These are phyloP conservation scores for Craterocephalus amniculus DNA, from an alignment of 2,797 vertebrate species.

Conservation along the genomic window DNA sequence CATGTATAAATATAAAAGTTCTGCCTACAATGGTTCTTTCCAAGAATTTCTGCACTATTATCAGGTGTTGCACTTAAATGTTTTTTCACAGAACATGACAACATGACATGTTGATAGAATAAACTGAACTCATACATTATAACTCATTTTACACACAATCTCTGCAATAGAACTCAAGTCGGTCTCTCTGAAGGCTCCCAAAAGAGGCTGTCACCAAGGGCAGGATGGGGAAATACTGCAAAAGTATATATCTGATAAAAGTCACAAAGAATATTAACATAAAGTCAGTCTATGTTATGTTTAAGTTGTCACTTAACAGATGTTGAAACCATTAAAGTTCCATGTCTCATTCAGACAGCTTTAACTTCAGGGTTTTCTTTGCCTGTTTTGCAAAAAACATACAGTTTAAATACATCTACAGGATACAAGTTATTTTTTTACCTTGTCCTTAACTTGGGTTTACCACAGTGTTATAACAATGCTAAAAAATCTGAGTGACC, in stretches of 20 bases:
- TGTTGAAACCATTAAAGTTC: too few species aligned
- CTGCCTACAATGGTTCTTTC: neutral
- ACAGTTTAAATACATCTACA: neutral
- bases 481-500: conserved; percentile 19
- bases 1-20: neutral
- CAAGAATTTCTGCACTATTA: neutral
- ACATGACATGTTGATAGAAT: neutral
- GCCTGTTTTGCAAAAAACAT: too few species aligned
- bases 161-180: neutral
- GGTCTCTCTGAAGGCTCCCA: neutral
- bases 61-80: neutral
- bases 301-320: too few species aligned
- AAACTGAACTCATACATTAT: too few species aligned
- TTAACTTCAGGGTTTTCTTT: too few species aligned
- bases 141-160: too few species aligned
- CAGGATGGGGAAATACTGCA: neutral
- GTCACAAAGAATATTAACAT: too few species aligned
- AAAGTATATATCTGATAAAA: too few species aligned
- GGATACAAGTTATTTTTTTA: neutral
- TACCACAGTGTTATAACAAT: neutral
- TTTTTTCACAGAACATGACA: neutral
- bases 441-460: neutral
- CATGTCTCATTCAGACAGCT: too few species aligned
- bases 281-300: too few species aligned
- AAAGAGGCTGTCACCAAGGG: neutral